These are phyloP conservation scores for Isichthys henryi DNA, from an alignment of 2,113 vertebrate species.

Conservation along the genomic window DNA sequence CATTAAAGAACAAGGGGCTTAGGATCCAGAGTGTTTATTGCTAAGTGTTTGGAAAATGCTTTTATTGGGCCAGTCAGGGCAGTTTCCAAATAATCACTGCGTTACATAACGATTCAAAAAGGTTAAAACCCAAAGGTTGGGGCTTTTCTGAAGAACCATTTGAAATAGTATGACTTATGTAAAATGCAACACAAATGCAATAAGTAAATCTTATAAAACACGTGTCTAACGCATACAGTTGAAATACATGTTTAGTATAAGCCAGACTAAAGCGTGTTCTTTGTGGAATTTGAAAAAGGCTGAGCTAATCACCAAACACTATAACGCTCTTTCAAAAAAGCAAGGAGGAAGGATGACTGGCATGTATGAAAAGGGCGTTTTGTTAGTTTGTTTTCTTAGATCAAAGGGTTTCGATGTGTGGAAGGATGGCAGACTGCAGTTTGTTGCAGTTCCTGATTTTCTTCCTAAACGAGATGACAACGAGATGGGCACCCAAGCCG, in stretches of 20 bases:
- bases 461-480: background rate
- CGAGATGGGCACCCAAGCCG: background rate
- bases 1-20: slow-evolving; percentile 76
- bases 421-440: background rate
- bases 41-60: slow-evolving; percentile 73
- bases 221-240: background rate
- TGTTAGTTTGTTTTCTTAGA: background rate
- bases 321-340: background rate
- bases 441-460: background rate
- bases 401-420: background rate
- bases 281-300: background rate
- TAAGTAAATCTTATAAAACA: background rate
- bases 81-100: slow-evolving; percentile 45
- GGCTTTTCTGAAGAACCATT: slow-evolving; percentile 37
- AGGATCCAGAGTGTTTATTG: slow-evolving; percentile 81
- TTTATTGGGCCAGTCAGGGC: slow-evolving; percentile 64
- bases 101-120: slow-evolving; percentile 55
- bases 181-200: background rate
- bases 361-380: background rate
- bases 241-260: background rate
- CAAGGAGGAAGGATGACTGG: background rate
- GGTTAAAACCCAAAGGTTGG: slow-evolving; percentile 46
- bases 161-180: slow-evolving; percentile 5
- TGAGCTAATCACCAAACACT: background rate
- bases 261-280: background rate